phyloP scores from a whole-genome alignment of 2,113 vertebrate species.

The Dromas ardeola region DNA sequence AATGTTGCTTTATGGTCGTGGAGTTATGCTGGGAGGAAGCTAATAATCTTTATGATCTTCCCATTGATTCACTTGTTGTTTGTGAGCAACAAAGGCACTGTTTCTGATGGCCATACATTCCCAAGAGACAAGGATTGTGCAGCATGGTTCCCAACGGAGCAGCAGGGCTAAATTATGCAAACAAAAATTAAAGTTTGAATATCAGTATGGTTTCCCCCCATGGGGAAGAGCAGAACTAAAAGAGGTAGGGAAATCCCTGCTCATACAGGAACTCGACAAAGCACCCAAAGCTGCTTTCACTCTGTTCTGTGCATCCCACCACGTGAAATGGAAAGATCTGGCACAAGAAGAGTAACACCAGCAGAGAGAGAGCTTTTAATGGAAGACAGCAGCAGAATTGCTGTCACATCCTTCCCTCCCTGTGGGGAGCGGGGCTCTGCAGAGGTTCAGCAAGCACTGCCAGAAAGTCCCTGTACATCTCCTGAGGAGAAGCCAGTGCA shows the following conservation, averaged over 20 bases:
- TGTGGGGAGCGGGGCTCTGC: background rate
- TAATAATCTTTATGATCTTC: background rate
- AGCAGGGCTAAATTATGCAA: background rate
- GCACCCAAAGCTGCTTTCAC: background rate
- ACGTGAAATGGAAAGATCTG: background rate
- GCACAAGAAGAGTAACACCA: background rate
- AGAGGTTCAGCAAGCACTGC: background rate
- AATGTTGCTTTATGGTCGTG: background rate
- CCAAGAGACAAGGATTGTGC: background rate
- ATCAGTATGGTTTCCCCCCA: background rate
- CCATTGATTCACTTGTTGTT: background rate
- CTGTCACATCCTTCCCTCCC: background rate
- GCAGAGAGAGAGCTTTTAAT: background rate
- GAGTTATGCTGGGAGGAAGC: background rate
- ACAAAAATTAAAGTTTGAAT: background rate
- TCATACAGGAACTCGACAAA: rapidly evolving
- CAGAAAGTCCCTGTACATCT: background rate
- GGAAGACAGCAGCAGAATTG: background rate
- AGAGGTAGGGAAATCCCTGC: background rate
- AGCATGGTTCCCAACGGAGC: background rate
- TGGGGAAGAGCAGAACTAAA: background rate
- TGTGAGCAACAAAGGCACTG: background rate
- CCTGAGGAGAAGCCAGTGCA: background rate
- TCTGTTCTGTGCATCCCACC: background rate
- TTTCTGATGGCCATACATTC: background rate